Base-by-base conservation (phyloP, 2,888 invertebrate species). In the Microctonus aethiopoides region DNA sequence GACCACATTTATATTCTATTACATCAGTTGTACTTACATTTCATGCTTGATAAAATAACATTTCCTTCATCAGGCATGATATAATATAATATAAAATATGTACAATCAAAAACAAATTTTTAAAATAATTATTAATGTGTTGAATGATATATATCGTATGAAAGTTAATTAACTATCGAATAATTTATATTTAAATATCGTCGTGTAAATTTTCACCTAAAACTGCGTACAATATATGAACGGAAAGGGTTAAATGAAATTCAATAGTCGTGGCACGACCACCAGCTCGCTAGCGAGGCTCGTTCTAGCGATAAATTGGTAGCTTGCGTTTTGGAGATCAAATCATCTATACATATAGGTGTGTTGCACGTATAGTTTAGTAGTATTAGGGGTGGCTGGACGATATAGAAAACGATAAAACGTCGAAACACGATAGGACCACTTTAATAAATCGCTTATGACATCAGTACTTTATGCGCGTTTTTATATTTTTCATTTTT, bases 211-310 rank as follows among this genome's bases (percentile, higher is more conserved):
- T 63, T 51, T 63, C 32, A 20, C n/a, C 7, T 34, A 63, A 16
- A 54, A 52, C 32, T 36, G 16, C 34, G 16, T n/a, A 34, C 34
- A 57, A 29, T 64, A 41, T 54, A 32, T 5, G 7, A n/a, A 46
- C 34, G 34, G 41, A 34, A 36, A 34, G 36, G 54, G 20, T 64
- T 51, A 52, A 63, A 64, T 34, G 54, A 22, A 13, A 52, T 52
- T 64, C 64, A 54, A 64, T 64, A 54, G 54, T 54, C 22, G 54
- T 54, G 36, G 54, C 34, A 64, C 57, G 26, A 9, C 3, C 9
- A 54, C 46, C 16, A n/a, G n/a, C n/a, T n/a, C 46, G 26, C 62
- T 54, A 84, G 81, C 74, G 52, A 60, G 60, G 66, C 41, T 67
- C 66, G 62, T 70, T 61, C 72, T 66, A 26, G 68, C 72, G 59